phyloP scores from a whole-genome alignment of 2,888 invertebrate genomes.

The Euzophera pinguis region DNA sequence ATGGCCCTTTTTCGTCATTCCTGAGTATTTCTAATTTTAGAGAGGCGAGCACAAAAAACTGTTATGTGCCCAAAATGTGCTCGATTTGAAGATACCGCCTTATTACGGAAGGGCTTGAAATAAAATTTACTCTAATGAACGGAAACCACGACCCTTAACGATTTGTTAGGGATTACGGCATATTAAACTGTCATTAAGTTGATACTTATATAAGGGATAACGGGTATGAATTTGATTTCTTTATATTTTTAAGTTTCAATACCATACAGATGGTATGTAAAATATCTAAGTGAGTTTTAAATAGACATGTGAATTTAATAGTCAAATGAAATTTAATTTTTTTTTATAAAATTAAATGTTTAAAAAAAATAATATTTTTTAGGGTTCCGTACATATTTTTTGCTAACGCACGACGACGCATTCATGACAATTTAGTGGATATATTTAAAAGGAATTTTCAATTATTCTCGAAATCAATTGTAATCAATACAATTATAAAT shows the following conservation, averaged over 20 bases:
- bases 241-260: neutral
- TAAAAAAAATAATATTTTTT: too few relatives aligned
- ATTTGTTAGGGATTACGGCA: conserved; percentile 10
- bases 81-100: conserved; percentile 25
- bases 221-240: neutral
- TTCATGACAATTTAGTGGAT: too few relatives aligned
- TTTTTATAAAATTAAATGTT: too few relatives aligned
- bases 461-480: too few relatives aligned
- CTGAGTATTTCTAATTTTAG: conserved; percentile 32
- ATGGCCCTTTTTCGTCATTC: conserved; percentile 31
- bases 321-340: too few relatives aligned
- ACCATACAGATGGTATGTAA: too few relatives aligned
- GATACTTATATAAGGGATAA: neutral
- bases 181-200: conserved; percentile 5
- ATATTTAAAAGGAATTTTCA: too few relatives aligned
- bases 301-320: too few relatives aligned
- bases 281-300: too few relatives aligned
- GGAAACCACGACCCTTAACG: conserved; percentile 29
- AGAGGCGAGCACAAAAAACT: conserved; percentile 29
- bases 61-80: conserved; percentile 17
- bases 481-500: too few relatives aligned
- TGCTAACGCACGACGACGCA: too few relatives aligned
- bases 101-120: conserved; percentile 25
- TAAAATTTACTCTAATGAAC: conserved; percentile 19
- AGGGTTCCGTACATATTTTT: too few relatives aligned